phyloP scores from a whole-genome alignment of 2,113 vertebrate species.

The Tragelaphus buxtoni region DNA sequence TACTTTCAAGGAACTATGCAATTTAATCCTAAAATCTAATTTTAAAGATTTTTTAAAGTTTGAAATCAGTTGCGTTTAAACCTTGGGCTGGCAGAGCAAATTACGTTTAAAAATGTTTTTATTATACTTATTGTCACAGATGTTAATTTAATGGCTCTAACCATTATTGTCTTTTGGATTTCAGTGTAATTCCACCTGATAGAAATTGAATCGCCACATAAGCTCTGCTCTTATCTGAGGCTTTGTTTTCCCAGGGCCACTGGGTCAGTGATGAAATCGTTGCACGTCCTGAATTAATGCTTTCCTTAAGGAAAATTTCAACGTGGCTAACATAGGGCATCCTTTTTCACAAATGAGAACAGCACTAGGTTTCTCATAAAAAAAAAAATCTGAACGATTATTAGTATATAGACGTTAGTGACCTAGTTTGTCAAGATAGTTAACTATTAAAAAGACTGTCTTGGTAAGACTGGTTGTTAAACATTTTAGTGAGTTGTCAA shows the following conservation, averaged over 20 bases:
- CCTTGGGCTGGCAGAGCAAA: constrained; percentile 38
- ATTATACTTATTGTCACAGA: neutral
- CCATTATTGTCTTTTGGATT: constrained; percentile 52
- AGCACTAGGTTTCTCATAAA: neutral
- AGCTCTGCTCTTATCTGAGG: constrained; percentile 38
- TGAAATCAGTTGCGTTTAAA: constrained; percentile 58
- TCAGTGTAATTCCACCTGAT: constrained; percentile 34
- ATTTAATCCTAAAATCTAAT: constrained; percentile 43
- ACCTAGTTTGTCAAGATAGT: constrained; percentile 11
- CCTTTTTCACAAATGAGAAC: constrained; percentile 1
- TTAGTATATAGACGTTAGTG: neutral
- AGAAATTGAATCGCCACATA: constrained; percentile 30
- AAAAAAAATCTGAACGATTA: neutral
- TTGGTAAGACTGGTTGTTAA: neutral
- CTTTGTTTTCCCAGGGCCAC: neutral
- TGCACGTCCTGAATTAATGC: constrained; percentile 36
- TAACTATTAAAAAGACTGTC: neutral
- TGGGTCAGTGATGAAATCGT: constrained; percentile 57
- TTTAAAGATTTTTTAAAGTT: constrained; percentile 42
- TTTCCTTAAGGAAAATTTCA: constrained; percentile 51
- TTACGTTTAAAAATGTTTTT: constrained; percentile 49
- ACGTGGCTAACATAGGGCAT: neutral
- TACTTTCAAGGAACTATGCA: constrained; percentile 44
- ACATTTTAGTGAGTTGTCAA: neutral
- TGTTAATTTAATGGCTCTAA: neutral